Conservation (phyloP, 2,113 vertebrate species). For the Platysteira castanea region DNA sequence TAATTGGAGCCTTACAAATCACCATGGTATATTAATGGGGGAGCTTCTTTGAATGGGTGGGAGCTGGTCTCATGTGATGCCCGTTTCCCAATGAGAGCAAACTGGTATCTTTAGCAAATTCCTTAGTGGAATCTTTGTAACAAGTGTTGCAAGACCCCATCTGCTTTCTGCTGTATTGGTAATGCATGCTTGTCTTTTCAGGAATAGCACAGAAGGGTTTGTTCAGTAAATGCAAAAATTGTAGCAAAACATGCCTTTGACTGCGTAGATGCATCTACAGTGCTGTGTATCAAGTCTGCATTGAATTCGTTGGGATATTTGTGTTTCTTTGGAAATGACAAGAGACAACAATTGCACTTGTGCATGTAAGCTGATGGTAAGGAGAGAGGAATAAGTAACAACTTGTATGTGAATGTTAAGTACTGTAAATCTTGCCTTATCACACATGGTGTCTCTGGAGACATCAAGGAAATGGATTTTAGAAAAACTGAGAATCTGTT, state of each 20-base stretch:
- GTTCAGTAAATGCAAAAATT: neutral
- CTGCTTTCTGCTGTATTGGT: neutral
- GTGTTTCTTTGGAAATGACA: neutral
- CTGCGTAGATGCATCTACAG: neutral
- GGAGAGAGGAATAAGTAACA: neutral
- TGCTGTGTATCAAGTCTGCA: neutral
- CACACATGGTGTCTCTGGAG: neutral
- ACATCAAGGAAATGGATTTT: neutral
- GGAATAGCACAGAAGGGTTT: neutral
- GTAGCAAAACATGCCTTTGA: neutral
- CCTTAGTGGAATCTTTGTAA: neutral
- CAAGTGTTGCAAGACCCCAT: neutral
- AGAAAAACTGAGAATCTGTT: neutral
- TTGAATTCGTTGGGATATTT: neutral
- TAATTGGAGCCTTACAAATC: neutral
- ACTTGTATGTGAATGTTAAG: neutral
- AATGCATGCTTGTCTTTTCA: neutral
- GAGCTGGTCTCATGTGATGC: neutral
- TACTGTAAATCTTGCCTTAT: neutral
- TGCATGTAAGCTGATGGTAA: neutral
- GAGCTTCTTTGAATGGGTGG: neutral
- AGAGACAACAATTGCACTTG: neutral
- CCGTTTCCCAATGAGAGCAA: neutral
- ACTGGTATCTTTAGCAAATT: neutral
- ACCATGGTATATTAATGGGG: fast-evolving